Conservation (phyloP, 2,113 vertebrate species). For the Hydrolagus affinis region DNA sequence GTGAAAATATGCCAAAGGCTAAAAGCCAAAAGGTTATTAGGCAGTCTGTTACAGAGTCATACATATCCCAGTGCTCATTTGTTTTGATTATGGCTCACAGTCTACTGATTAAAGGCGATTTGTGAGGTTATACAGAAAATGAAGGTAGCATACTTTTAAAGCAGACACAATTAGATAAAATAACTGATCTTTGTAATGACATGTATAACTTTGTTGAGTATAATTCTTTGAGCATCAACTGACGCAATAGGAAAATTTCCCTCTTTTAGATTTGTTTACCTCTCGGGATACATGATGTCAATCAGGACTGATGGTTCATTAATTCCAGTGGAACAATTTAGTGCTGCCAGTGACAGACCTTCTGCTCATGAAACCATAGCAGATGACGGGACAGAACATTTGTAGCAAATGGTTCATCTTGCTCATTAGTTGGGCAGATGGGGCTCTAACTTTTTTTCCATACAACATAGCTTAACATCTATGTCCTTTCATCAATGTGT, state of each 20-base stretch:
- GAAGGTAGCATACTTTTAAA: conserved; percentile 34
- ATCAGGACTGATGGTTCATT: not conserved
- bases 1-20: not conserved
- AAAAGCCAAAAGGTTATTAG: conserved; percentile 24
- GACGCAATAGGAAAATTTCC: not conserved
- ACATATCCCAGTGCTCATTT: conserved; percentile 40
- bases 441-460: not conserved
- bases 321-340: not conserved
- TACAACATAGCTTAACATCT: not conserved
- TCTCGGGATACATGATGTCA: not conserved
- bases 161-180: conserved; percentile 1
- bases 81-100: conserved; percentile 41
- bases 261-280: not conserved
- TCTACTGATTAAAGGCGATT: conserved; percentile 45
- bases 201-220: conserved; percentile 2
- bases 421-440: not conserved
- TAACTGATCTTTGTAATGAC: not conserved
- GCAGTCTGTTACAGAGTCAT: conserved; percentile 35
- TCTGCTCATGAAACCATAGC: not conserved
- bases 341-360: not conserved
- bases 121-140: conserved; percentile 39
- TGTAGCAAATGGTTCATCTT: conserved; percentile 3
- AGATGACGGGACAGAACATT: not conserved
- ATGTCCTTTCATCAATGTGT: not conserved
- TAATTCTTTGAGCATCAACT: not conserved